Percentiles rank a stretch among this genome's conserved stretches.
Evolutionary conservation across 2,113 vertebrate species (phyloP).

Genomic region (Vicugna pacos): DNA sequence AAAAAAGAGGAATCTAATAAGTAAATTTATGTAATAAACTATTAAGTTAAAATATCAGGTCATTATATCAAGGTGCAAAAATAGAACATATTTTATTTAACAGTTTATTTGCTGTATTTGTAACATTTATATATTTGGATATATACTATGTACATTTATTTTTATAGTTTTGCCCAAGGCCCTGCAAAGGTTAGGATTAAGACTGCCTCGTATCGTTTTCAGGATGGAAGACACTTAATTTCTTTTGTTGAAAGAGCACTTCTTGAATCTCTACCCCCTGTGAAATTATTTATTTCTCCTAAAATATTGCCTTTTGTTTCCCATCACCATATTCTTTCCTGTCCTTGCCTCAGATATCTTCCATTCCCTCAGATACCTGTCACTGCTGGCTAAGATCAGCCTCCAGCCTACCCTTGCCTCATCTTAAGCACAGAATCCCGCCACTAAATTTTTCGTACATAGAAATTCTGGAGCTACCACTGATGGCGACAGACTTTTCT

Average conservation of each 20-base stretch:
- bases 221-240: neutral
- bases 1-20: neutral
- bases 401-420: fast-evolving
- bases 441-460: neutral
- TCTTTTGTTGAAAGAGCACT: neutral
- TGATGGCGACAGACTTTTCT: neutral
- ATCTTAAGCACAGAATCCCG: neutral
- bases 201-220: neutral
- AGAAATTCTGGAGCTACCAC: neutral
- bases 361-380: neutral
- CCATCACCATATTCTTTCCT: neutral
- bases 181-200: neutral
- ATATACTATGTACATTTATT: neutral
- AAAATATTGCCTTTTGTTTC: neutral
- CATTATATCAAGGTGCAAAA: neutral
- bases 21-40: neutral
- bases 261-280: neutral
- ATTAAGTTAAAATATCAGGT: neutral
- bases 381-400: neutral
- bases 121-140: neutral
- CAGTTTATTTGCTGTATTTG: neutral
- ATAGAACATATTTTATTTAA: neutral
- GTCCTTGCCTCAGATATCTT: neutral
- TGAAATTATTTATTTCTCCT: neutral
- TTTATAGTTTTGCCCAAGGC: neutral